A percentile compares a stretch with the other conserved stretches of the same genome.
These are phyloP conservation scores for Cheilosia impressa DNA, from an alignment of 2,888 invertebrate species.

Conservation along the genomic window DNA sequence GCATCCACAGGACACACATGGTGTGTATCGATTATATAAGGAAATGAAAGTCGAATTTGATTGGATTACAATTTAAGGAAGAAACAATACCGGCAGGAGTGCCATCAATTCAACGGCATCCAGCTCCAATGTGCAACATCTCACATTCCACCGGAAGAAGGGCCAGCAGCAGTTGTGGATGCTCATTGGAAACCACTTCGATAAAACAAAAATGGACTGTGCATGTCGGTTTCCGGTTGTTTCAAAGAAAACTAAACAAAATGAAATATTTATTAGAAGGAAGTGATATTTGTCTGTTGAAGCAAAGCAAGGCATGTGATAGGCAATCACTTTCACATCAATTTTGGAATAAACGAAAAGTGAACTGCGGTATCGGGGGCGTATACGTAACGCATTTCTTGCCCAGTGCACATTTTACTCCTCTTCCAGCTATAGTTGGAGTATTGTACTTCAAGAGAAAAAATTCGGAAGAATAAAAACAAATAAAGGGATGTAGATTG, in stretches of 20 bases:
- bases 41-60: conserved; percentile 29
- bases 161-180: conserved; percentile 3
- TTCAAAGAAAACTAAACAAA: conserved; percentile 20
- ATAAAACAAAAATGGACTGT: conserved; percentile 33
- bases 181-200: conserved; percentile 22
- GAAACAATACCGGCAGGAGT: conserved; percentile 20
- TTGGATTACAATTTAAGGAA: conserved; percentile 6
- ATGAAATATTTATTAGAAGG: conserved; percentile 17
- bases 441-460: no score
- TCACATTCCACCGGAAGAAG: conserved; percentile 43
- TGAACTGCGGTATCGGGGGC: no score
- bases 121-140: conserved; percentile 22
- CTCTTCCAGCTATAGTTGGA: no score
- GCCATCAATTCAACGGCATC: conserved; percentile 54
- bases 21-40: conserved; percentile 49
- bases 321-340: neutral
- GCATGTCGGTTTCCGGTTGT: conserved; percentile 43
- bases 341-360: no score
- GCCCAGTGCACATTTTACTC: no score
- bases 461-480: no score
- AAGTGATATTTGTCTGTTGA: neutral
- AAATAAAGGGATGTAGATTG: no score
- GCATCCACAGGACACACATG: conserved; percentile 16
- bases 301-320: neutral
- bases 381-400: no score